Base-by-base conservation (phyloP, 1,140 invertebrate species). In the Propsilocerus akamusi region DNA sequence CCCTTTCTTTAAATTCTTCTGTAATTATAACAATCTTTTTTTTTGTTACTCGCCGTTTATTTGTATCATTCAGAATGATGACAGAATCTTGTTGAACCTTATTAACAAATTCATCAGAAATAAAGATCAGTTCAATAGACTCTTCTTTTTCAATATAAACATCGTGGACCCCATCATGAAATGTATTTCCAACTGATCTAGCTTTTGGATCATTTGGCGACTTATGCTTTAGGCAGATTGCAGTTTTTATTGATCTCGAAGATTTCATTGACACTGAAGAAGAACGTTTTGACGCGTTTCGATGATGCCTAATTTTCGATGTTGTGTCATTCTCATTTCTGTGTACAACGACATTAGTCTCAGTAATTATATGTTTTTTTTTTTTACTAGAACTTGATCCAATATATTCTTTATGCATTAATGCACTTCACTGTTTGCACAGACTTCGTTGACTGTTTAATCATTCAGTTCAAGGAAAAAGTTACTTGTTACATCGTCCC, bases 101-200 rank as follows among this genome's bases (percentile, higher is more conserved):
- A 30, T 49, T 48, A 1, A 52, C 23, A 52, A 49, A 52, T 46
- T 52, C 51, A 23, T 52, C 51, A 5, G 51, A 49, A 10, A 52
- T 52, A 26, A 52, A 52, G 14, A 52, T 48, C 17, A 52, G 22
- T 47, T 52, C 51, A 24, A 52, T 48, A 2, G 51, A 52, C 24
- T 26, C 41, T 11, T 46, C 41, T 26, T 37, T 46, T 24, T 48
- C 51, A n/a, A 46, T 14, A 6, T 30, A 5, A 7, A 6, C 25
- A n/a, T 24, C 23, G 3, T 11, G n/a, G 5, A 14, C 6, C 11
- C 17, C 17, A 5, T 41, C 34, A 17, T 41, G 3, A 14, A 23
- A 32, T 12, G 41, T 24, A 41, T 49, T 49, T 12, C 32, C 49
- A n/a, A 49, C 49, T 6, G 49, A 49, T 49, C 41, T 49, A n/a